Evolutionary conservation across 2,888 invertebrate species (phyloP).

Genomic region (Cartodere bifasciata): DNA sequence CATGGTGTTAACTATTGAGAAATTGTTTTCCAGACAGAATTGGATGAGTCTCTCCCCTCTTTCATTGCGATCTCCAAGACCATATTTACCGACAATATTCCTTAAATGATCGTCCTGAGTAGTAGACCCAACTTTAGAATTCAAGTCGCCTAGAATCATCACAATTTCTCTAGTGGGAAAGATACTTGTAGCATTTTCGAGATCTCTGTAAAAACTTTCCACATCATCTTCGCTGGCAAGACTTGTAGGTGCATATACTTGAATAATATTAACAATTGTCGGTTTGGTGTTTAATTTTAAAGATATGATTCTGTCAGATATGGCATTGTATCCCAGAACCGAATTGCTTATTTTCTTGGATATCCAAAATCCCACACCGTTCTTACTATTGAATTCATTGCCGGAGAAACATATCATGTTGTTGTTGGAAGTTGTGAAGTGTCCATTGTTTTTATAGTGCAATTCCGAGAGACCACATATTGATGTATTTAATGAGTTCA

Average conservation of each 20-base stretch:
- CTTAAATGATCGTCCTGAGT: slow-evolving; percentile 1
- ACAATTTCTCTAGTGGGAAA: neutral
- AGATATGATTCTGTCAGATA: slow-evolving; percentile 2
- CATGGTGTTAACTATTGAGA: neutral
- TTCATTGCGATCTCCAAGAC: slow-evolving; percentile 4
- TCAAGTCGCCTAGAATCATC: slow-evolving; percentile 3
- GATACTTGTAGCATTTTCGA: neutral
- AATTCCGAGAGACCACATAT: slow-evolving; percentile 1
- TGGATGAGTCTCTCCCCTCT: slow-evolving; percentile 3
- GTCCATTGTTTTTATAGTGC: slow-evolving; percentile 1
- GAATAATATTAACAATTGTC: slow-evolving; percentile 1
- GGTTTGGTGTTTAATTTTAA: neutral
- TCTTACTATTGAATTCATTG: neutral
- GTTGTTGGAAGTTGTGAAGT: neutral
- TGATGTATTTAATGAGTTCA: slow-evolving; percentile 2
- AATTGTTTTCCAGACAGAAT: slow-evolving; percentile 1
- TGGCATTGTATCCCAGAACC: neutral
- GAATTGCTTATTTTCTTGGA: neutral
- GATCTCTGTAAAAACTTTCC: neutral
- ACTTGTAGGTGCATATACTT: slow-evolving; percentile 3
- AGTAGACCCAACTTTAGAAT: slow-evolving; percentile 3
- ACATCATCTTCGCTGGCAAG: slow-evolving; percentile 1
- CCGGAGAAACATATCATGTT: slow-evolving; percentile 2
- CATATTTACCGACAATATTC: slow-evolving; percentile 3
- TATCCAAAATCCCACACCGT: slow-evolving; percentile 3